These are phyloP conservation scores for Delphinus delphis DNA, from an alignment of 2,113 vertebrate species.

Conservation along the genomic window DNA sequence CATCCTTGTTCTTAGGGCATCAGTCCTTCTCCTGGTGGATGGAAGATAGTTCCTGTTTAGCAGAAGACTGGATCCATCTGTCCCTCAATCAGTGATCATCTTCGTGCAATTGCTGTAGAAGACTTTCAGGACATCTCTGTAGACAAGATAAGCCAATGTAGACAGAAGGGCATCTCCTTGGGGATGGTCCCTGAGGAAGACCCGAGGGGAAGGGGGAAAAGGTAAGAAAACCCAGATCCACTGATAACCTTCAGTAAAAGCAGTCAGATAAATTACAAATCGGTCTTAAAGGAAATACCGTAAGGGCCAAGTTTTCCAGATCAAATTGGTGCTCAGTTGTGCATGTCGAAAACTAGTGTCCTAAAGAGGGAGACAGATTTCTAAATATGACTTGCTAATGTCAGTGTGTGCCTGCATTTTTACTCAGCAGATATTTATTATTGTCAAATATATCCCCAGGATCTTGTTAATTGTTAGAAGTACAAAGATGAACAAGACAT, in stretches of 20 bases:
- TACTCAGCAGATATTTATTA: background rate
- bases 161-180: background rate
- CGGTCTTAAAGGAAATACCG: background rate
- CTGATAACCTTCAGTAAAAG: background rate
- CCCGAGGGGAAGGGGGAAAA: background rate
- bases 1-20: background rate
- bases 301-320: background rate
- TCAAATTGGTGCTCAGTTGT: background rate
- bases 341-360: background rate
- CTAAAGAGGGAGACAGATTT: background rate
- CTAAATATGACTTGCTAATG: background rate
- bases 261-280: background rate
- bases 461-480: background rate
- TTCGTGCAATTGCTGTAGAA: background rate
- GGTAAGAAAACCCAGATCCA: background rate
- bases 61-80: background rate
- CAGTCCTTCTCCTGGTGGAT: background rate
- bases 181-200: background rate
- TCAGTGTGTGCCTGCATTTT: background rate
- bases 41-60: background rate
- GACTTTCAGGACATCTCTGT: background rate
- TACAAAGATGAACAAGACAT: background rate
- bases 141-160: background rate
- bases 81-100: background rate
- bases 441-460: background rate